Evolutionary conservation across 2,888 invertebrate genomes (phyloP), one percentile per base, ranked within the genome.

Genomic region (Thera obeliscata): DNA sequence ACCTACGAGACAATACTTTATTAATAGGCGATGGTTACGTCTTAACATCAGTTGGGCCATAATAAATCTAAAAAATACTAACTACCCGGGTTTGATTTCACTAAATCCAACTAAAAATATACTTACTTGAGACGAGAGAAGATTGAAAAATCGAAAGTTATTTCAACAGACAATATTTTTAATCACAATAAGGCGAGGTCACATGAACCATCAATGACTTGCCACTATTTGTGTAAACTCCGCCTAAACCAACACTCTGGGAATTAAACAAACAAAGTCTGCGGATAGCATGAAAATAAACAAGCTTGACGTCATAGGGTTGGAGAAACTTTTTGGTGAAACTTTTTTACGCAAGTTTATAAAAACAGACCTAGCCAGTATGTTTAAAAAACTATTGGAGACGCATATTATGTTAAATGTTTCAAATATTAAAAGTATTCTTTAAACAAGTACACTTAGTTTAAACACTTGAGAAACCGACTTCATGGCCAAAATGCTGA

Each of bases 211-310:
- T 77, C 78, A 81, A 80, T 90, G 90, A 89, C 88, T 87, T 81
- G 88, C 87, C 81, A 87, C 83, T 84, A 85, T 87, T 85, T 80
- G 81, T 72, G 64, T 66, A 69, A 66, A 65, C 66, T 81, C 75
- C 72, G 76, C 78, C 81, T 81, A 83, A 84, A 78, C 78, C 79
- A 83, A 82, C 87, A 86, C 80, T 86, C 84, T 77, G 79, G 77
- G 83, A 84, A 89, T 87, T 87, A 87, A 81, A 86, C 82, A 90
- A 90, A 88, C 87, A 89, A 77, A 76, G 79, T 76, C 56, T 68
- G 71, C 72, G 66, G 81, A 81, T 83, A 83, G 81, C 82, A 81
- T 80, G 78, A 83, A 76, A 78, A 81, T 82, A 84, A 78, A 80
- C 81, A 79, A 78, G 74, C 78, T 76, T 83, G 79, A 80, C 76